These are phyloP conservation scores for Druon quercuslanigerum DNA, from an alignment of 1,140 invertebrate species.

Conservation along the genomic window DNA sequence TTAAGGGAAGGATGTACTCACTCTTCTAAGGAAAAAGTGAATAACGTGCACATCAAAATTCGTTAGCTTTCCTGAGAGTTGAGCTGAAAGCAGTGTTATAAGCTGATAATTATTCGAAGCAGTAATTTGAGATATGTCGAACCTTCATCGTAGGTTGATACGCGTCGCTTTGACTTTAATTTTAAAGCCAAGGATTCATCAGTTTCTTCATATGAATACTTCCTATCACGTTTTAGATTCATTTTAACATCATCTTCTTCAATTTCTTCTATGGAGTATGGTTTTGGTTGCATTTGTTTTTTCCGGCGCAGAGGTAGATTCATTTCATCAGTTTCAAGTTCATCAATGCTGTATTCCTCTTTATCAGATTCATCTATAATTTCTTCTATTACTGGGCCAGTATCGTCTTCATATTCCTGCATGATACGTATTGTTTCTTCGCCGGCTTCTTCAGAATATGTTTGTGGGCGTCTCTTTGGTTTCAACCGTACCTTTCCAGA, in stretches of 20 bases:
- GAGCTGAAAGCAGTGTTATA: slow-evolving; percentile 45
- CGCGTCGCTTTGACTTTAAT: slow-evolving; percentile 66
- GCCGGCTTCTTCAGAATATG: slow-evolving; percentile 83
- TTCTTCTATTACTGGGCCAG: slow-evolving; percentile 82
- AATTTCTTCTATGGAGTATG: slow-evolving; percentile 69
- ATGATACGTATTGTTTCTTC: slow-evolving; percentile 84
- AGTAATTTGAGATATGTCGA: slow-evolving; percentile 49
- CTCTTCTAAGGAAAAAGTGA: slow-evolving; percentile 28
- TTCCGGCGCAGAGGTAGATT: slow-evolving; percentile 72
- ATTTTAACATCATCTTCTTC: slow-evolving; percentile 75
- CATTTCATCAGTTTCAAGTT: slow-evolving; percentile 78
- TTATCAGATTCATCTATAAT: slow-evolving; percentile 80
- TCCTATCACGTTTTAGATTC: slow-evolving; percentile 76
- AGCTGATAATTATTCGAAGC: slow-evolving; percentile 10
- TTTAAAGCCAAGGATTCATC: slow-evolving; percentile 80
- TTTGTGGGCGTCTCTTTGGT: slow-evolving; percentile 80
- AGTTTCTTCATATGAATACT: slow-evolving; percentile 70
- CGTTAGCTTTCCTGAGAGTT: slow-evolving; percentile 19
- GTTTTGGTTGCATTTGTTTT: slow-evolving; percentile 57
- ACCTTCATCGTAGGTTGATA: slow-evolving; percentile 82
- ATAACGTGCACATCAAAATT: neutral
- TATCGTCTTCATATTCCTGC: slow-evolving; percentile 81
- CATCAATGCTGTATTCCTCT: slow-evolving; percentile 77
- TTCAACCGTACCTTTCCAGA: slow-evolving; percentile 88
- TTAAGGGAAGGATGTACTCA: slow-evolving; percentile 44